Evolutionary conservation across 2,797 vertebrate species (phyloP), one percentile per base, ranked within the genome.

Genomic region (Poecilia velifera): DNA sequence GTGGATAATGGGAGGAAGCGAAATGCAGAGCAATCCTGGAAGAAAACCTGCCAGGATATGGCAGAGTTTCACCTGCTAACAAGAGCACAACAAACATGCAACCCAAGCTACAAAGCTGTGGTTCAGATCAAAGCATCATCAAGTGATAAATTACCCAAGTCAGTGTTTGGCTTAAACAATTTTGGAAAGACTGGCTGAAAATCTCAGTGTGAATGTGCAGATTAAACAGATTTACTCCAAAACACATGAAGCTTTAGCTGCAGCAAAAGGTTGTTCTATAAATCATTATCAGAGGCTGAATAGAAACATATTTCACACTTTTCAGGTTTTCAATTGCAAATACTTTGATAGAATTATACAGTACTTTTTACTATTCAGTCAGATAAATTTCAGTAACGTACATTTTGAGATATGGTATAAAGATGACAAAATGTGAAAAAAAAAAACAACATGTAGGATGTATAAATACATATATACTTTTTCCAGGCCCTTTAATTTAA

Each of bases 381-480:
- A 70, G 25, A 70, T 14, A 14, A 41, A 43, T 43, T 66, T 7
- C 34, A 3, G 4, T 0, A 66, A 66, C 36, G 3, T 39, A 5
- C 34, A 66, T 66, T 66, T 39, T 22, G 34, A 66, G 7, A 36
- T 66, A 6, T 41, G 22, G 3, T 2, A 70, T 43, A 13, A 41
- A 25, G 9, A 20, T 0, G 9, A 41, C 36, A 43, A 62, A 59
- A 59, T n/a, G 13, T 43, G 18, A 75, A 91, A 91, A 86, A 25
- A 91, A 91, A 91, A 34, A 34, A 34, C 2, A 85, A 91, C 88
- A 91, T 90, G 87, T 39, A 3, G 64, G 36, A 18, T 62, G 28
- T 57, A n/a, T n/a, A 12, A 4, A 57, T 57, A 53, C 22, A 34
- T 13, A 62, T 31, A 64, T 68, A 25, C 20, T 68, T 22, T 39